phyloP scores from a whole-genome alignment of 2,113 vertebrate species.

The Columbina picui region DNA sequence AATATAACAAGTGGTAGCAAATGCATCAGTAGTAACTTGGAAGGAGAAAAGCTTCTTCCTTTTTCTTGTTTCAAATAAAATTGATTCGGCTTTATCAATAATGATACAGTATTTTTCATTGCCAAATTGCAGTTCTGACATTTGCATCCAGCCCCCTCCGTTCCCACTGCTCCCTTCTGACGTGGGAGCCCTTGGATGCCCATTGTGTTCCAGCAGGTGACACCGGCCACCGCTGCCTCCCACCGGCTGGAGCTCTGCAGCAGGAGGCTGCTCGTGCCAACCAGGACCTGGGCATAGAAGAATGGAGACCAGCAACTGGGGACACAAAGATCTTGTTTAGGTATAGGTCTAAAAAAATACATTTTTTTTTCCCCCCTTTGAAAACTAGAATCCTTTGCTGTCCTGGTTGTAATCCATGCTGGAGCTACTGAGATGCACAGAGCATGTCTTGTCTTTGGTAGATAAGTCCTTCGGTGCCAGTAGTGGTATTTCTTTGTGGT shows the following conservation, averaged over 20 bases:
- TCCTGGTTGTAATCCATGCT: background rate
- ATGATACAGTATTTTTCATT: background rate
- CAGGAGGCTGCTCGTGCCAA: background rate
- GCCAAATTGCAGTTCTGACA: background rate
- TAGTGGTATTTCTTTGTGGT: background rate
- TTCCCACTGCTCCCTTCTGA: background rate
- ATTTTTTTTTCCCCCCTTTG: background rate
- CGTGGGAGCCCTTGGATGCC: background rate
- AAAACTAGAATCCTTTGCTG: background rate
- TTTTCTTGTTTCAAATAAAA: conserved; percentile 30
- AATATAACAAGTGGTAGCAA: background rate
- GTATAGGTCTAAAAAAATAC: background rate
- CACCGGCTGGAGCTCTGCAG: fast-evolving
- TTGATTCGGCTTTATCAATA: background rate
- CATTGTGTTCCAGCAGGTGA: background rate
- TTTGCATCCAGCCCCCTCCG: background rate
- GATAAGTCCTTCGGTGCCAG: background rate
- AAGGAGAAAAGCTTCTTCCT: background rate
- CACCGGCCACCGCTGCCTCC: background rate
- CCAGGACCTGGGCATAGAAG: background rate
- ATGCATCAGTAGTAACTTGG: background rate
- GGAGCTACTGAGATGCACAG: background rate
- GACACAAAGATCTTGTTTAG: background rate
- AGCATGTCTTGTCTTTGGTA: background rate
- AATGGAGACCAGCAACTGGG: background rate